Evolutionary conservation across 2,797 vertebrate species (phyloP).

Genomic region (Ispidina lecontei): DNA sequence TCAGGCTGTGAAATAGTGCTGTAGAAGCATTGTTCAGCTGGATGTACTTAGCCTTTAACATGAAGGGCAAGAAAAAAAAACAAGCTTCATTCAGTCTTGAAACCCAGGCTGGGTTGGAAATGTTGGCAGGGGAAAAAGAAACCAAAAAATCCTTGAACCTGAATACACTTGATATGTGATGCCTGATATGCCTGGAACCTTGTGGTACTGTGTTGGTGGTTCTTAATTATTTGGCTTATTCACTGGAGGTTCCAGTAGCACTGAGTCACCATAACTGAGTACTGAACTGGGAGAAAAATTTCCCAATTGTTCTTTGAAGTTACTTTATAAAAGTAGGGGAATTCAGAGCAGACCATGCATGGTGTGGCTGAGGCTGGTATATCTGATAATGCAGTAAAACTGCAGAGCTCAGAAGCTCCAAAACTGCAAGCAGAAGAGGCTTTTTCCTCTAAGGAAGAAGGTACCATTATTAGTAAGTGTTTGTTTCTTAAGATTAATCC

Average conservation of each 20-base stretch:
- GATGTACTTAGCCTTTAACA: background rate
- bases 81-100: background rate
- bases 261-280: background rate
- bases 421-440: background rate
- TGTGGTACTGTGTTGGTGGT: background rate
- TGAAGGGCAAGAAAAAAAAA: background rate
- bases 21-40: background rate
- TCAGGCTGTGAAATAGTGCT: background rate
- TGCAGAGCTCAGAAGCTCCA: background rate
- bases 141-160: background rate
- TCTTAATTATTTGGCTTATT: background rate
- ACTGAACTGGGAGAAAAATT: background rate
- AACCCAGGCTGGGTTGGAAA: background rate
- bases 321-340: background rate
- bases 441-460: background rate
- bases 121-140: background rate
- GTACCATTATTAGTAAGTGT: background rate
- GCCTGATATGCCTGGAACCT: background rate
- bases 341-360: background rate
- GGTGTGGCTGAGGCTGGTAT: background rate
- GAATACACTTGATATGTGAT: background rate
- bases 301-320: background rate
- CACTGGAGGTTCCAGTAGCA: background rate
- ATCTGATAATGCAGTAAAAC: background rate
- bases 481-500: background rate